Evolutionary conservation across 2,797 vertebrate genomes (phyloP).

Genomic region (Sarcoramphus papa): DNA sequence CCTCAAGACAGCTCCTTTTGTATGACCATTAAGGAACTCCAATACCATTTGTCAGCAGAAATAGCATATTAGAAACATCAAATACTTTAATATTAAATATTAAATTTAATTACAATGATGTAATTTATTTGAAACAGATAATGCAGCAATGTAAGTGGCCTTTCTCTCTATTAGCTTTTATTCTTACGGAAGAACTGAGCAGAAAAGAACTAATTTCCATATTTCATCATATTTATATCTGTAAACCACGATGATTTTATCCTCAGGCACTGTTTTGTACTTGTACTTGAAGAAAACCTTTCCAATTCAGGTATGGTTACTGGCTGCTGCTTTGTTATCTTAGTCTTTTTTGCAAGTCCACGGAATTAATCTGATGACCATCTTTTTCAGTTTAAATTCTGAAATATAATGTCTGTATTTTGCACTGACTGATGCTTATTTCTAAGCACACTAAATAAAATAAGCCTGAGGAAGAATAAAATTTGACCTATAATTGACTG

Average conservation of each 20-base stretch:
- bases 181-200: not conserved
- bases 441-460: conserved; percentile 48
- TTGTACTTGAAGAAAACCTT: not conserved
- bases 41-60: not conserved
- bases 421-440: not conserved
- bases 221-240: not conserved
- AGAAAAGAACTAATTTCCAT: not conserved
- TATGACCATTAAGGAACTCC: not conserved
- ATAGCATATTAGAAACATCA: not conserved
- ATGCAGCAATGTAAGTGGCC: not conserved
- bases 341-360: not conserved
- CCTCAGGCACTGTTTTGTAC: not conserved
- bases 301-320: not conserved
- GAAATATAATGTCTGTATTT: conserved; percentile 22
- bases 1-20: not conserved
- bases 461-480: conserved; percentile 38
- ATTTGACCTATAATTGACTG: conserved; percentile 55
- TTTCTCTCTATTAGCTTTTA: not conserved
- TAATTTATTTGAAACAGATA: not conserved
- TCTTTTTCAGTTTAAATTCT: not conserved
- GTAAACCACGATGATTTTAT: not conserved
- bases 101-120: not conserved
- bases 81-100: not conserved
- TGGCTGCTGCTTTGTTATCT: not conserved
- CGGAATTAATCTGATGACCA: not conserved